phyloP scores from a whole-genome alignment of 2,113 vertebrate genomes.

The Odocoileus hemionus region DNA sequence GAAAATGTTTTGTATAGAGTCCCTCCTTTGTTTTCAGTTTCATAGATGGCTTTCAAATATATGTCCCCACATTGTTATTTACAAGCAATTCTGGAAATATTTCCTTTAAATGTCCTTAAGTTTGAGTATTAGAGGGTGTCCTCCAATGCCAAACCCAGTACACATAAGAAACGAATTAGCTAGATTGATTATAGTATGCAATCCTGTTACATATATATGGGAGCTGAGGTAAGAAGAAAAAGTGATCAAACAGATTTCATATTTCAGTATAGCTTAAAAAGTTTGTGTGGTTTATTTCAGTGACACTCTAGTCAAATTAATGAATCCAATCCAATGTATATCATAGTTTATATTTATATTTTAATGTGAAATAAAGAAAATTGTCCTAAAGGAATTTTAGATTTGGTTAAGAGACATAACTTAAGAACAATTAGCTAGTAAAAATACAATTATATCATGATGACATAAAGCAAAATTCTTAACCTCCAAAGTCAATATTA shows the following conservation, averaged over 20 bases:
- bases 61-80: neutral
- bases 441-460: neutral
- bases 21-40: neutral
- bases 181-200: neutral
- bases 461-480: neutral
- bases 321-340: neutral
- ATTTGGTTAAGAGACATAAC: neutral
- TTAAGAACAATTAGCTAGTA: neutral
- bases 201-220: neutral
- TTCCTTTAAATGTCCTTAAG: neutral
- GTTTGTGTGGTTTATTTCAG: neutral
- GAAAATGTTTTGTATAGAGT: neutral
- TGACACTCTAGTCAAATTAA: neutral
- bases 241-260: neutral
- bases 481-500: neutral
- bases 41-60: neutral
- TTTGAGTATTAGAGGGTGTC: neutral
- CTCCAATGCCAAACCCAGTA: neutral
- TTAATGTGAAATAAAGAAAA: neutral
- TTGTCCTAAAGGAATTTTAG: neutral
- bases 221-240: neutral
- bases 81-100: neutral
- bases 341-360: neutral
- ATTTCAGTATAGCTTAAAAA: neutral
- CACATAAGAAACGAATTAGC: neutral